Conservation (phyloP, 1,140 invertebrate genomes). For the Cydia strobilella region DNA sequence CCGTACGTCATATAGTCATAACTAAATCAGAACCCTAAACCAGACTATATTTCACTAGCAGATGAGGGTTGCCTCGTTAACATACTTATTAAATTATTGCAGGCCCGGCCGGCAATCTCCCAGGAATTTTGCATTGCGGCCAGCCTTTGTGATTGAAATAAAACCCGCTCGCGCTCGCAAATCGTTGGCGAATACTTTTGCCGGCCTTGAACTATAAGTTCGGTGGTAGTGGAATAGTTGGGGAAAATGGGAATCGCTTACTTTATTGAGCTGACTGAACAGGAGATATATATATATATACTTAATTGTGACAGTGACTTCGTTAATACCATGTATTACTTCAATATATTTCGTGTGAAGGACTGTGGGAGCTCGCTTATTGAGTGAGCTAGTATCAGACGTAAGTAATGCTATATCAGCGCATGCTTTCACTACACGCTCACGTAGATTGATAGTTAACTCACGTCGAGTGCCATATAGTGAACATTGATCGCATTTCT, state of each 20-base stretch:
- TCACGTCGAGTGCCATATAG: not conserved
- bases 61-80: conserved; percentile 11
- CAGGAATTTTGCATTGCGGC: conserved; percentile 3
- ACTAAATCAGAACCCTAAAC: conserved; percentile 1
- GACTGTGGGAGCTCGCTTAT: too few species aligned
- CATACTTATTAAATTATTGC: not conserved
- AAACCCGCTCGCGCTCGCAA: not conserved
- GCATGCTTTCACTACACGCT: too few species aligned
- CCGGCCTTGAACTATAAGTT: not conserved
- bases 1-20: not conserved
- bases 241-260: not conserved
- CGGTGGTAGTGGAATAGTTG: not conserved
- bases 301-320: too few species aligned
- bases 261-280: too few species aligned
- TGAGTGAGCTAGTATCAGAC: too few species aligned
- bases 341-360: too few species aligned
- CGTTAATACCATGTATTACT: too few species aligned
- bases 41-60: not conserved
- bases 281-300: too few species aligned
- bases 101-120: conserved; percentile 1
- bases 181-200: not conserved
- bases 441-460: not conserved
- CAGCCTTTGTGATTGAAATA: conserved; percentile 10
- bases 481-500: not conserved
- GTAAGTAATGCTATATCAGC: too few species aligned